phyloP scores from a whole-genome alignment of 2,797 vertebrate species.

The Sarcoramphus papa region DNA sequence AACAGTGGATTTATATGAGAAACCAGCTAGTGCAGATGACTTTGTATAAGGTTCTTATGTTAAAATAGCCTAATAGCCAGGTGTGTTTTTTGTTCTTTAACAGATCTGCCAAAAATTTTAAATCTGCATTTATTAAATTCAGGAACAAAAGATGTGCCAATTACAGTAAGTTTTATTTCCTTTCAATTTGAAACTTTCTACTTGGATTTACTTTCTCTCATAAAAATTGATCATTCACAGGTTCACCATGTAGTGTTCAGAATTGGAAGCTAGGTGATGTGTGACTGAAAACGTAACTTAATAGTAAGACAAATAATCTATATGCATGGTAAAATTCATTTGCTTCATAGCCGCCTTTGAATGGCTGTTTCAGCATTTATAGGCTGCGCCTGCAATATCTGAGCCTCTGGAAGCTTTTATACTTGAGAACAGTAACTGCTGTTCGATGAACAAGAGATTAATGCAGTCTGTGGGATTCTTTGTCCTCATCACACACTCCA shows the following conservation, averaged over 20 bases:
- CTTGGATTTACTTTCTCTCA: neutral
- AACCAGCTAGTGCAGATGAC: neutral
- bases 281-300: neutral
- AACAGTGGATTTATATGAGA: neutral
- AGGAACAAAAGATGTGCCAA: conserved; percentile 96
- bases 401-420: neutral
- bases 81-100: conserved; percentile 50
- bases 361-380: neutral
- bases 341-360: neutral
- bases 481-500: neutral
- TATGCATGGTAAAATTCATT: neutral
- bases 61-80: neutral
- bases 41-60: neutral
- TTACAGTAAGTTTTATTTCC: conserved; percentile 84
- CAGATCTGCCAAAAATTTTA: conserved; percentile 96
- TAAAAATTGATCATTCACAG: neutral
- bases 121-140: conserved; percentile 99
- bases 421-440: neutral
- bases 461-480: neutral
- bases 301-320: neutral
- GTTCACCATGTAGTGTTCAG: neutral
- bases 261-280: neutral
- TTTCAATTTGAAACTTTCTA: conserved; percentile 17
- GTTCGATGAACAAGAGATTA: neutral
- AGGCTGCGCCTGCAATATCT: neutral